These are phyloP conservation scores for Chaitophorus viminalis DNA, from an alignment of 2,888 invertebrate genomes.

Conservation along the genomic window DNA sequence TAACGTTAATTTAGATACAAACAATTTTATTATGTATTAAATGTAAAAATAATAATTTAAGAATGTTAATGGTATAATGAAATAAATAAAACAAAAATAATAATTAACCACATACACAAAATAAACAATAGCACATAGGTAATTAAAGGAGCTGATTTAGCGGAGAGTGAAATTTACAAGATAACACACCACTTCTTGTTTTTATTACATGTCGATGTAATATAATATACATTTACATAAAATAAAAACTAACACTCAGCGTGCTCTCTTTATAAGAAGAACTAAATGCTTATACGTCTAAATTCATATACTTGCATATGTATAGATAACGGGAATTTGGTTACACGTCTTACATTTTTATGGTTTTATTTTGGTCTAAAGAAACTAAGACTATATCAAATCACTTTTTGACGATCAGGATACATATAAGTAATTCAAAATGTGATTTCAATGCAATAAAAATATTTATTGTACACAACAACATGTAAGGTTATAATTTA, in stretches of 20 bases:
- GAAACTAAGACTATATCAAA: neutral
- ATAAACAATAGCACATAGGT: no score
- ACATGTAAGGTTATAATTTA: constrained; percentile 42
- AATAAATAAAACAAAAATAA: neutral
- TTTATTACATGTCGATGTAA: neutral
- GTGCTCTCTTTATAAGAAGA: neutral
- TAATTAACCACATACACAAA: no score
- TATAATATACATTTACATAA: neutral
- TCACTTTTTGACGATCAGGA: neutral
- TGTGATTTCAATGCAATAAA: constrained; percentile 39
- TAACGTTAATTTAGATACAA: no score
- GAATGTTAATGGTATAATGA: no score
- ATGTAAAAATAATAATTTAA: no score
- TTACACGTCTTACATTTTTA: constrained; percentile 37
- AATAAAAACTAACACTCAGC: neutral
- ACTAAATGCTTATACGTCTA: no score
- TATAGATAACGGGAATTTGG: neutral
- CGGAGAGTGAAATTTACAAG: neutral
- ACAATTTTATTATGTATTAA: no score
- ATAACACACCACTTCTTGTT: neutral
- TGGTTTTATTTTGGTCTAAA: constrained; percentile 12
- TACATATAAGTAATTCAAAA: neutral
- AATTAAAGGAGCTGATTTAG: neutral
- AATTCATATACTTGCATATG: neutral
- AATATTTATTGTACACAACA: constrained; percentile 22